A percentile compares a stretch with the other conserved stretches of the same genome.
phyloP scores from a whole-genome alignment of 2,113 vertebrate species.

The Halcyon malimbica region DNA sequence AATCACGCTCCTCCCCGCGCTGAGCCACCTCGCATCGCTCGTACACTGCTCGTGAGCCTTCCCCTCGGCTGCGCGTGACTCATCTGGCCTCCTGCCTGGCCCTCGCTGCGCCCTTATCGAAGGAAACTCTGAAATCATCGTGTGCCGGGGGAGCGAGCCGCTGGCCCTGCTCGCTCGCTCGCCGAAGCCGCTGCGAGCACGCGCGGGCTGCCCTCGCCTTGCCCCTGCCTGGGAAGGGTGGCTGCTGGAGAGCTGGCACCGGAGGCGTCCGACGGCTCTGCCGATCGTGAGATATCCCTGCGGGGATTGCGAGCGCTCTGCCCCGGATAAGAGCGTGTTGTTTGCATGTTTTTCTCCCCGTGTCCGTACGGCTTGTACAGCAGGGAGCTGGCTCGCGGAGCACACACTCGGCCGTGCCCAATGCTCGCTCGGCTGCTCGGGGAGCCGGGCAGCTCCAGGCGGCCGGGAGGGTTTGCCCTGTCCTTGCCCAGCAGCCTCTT shows the following conservation, averaged over 20 bases:
- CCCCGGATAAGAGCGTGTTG: constrained; percentile 29
- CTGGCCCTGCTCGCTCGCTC: neutral
- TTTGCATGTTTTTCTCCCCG: constrained; percentile 43
- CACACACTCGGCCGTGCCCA: neutral
- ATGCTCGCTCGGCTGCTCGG: neutral
- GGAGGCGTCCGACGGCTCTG: neutral
- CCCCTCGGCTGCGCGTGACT: neutral
- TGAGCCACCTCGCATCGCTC: accelerated
- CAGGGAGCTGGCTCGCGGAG: constrained; percentile 21
- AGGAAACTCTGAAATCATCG: constrained; percentile 35
- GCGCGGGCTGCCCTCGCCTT: neutral
- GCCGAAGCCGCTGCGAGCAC: neutral
- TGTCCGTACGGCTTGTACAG: neutral
- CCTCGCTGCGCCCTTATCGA: neutral
- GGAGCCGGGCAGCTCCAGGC: neutral
- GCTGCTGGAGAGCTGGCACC: neutral
- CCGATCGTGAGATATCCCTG: constrained; percentile 8
- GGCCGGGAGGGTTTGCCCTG: neutral
- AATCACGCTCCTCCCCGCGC: accelerated
- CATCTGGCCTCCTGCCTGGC: constrained; percentile 16
- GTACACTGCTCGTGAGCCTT: neutral
- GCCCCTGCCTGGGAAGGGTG: neutral
- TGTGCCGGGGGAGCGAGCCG: neutral
- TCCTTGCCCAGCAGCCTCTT: neutral
- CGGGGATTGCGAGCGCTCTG: constrained; percentile 25